Conservation (phyloP, 2,113 vertebrate genomes). For the Helogale parvula region DNA sequence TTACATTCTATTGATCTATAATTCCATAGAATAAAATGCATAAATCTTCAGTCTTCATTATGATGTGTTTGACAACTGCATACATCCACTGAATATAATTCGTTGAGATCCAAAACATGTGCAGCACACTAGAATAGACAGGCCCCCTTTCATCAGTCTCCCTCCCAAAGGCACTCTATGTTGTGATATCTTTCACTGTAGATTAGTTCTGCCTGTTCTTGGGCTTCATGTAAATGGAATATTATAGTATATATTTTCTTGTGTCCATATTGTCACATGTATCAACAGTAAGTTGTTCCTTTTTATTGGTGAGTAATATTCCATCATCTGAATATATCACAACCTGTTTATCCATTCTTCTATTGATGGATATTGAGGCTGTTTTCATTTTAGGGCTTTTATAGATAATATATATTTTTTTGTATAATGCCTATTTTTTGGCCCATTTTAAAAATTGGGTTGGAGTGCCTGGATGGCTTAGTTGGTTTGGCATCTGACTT, state of each 20-base stretch:
- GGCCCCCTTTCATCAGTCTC: background rate
- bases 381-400: background rate
- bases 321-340: background rate
- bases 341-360: background rate
- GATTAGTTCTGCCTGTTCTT: background rate
- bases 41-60: background rate
- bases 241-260: background rate
- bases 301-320: background rate
- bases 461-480: background rate
- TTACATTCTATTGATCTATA: background rate
- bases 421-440: background rate
- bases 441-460: background rate
- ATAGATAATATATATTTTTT: background rate
- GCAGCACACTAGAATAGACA: background rate
- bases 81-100: background rate
- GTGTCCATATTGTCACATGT: too few species aligned
- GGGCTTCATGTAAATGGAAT: background rate
- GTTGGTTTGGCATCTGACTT: too few species aligned
- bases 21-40: background rate
- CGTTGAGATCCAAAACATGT: background rate
- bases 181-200: background rate
- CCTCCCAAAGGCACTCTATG: background rate
- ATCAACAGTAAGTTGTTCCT: background rate
- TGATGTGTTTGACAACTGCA: background rate
- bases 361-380: background rate